phyloP scores from a whole-genome alignment of 2,888 invertebrate species.

The Dasysyrphus albostriatus region DNA sequence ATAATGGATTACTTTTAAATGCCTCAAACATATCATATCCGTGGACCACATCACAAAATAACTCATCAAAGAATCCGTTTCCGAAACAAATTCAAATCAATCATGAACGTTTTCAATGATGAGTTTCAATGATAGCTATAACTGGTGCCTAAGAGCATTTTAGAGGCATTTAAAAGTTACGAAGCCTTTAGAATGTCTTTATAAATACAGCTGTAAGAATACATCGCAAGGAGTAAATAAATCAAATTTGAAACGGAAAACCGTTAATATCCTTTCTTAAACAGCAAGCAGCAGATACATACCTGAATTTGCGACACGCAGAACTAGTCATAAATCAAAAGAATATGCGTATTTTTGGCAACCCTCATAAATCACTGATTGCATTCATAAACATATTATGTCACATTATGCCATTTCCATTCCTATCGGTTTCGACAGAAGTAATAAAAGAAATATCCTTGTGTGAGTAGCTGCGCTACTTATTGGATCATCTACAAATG shows the following conservation, averaged over 20 bases:
- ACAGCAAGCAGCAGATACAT: constrained; percentile 36
- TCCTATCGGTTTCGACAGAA: constrained; percentile 61
- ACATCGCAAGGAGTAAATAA: constrained; percentile 48
- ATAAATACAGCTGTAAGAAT: too few species aligned
- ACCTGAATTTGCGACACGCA: constrained; percentile 52
- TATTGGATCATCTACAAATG: constrained; percentile 61
- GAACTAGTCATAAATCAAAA: constrained; percentile 63
- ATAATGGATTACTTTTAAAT: too few species aligned
- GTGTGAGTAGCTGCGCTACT: constrained; percentile 30
- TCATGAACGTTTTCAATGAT: too few species aligned
- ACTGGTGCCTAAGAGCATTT: too few species aligned
- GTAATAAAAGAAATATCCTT: constrained; percentile 39
- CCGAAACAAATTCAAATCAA: too few species aligned
- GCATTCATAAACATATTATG: constrained; percentile 75
- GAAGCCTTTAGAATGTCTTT: too few species aligned
- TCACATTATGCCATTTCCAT: constrained; percentile 63
- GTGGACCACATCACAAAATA: too few species aligned
- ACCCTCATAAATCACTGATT: constrained; percentile 73
- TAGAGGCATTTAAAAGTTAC: too few species aligned
- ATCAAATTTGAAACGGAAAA: constrained; percentile 71
- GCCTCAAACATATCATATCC: too few species aligned
- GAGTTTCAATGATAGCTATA: too few species aligned
- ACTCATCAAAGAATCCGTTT: too few species aligned
- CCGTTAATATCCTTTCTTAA: constrained; percentile 60
- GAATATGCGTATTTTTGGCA: constrained; percentile 63